phyloP scores from a whole-genome alignment of 2,888 invertebrate species.

The Monopis laevigella region DNA sequence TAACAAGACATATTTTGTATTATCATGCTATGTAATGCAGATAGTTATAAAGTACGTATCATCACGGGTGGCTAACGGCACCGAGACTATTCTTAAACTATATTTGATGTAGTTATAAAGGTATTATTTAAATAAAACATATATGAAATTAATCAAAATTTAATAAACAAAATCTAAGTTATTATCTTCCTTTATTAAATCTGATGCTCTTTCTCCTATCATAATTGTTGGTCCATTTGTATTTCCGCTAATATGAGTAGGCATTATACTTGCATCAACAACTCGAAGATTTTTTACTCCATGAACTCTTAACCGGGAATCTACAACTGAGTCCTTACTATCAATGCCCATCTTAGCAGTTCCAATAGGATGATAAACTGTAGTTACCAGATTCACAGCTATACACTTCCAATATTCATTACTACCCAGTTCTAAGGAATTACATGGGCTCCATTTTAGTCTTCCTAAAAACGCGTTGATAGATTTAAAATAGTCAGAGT shows the following conservation, averaged over 20 bases:
- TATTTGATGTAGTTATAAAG: too few relatives aligned
- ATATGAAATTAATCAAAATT: too few relatives aligned
- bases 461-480: slow-evolving; percentile 30
- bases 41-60: too few relatives aligned
- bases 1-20: too few relatives aligned
- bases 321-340: slow-evolving; percentile 60
- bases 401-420: slow-evolving; percentile 37
- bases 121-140: too few relatives aligned
- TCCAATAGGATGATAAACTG: slow-evolving; percentile 12
- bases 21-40: too few relatives aligned
- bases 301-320: slow-evolving; percentile 70
- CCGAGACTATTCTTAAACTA: too few relatives aligned
- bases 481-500: slow-evolving; percentile 30
- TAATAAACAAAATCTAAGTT: too few relatives aligned
- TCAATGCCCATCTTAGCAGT: slow-evolving; percentile 13
- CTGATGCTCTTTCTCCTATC: slow-evolving; percentile 81
- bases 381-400: slow-evolving; percentile 46
- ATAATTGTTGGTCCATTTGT: slow-evolving; percentile 82
- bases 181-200: slow-evolving; percentile 70
- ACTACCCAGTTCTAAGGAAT: slow-evolving; percentile 27
- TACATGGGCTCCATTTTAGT: slow-evolving; percentile 30
- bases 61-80: too few relatives aligned
- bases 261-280: slow-evolving; percentile 83
- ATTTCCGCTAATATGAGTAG: slow-evolving; percentile 77
- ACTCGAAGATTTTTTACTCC: slow-evolving; percentile 73